Percentiles rank a stretch among this genome's conserved stretches.
Evolutionary conservation across 2,797 vertebrate species (phyloP).

Genomic region (Scolopax rusticola): DNA sequence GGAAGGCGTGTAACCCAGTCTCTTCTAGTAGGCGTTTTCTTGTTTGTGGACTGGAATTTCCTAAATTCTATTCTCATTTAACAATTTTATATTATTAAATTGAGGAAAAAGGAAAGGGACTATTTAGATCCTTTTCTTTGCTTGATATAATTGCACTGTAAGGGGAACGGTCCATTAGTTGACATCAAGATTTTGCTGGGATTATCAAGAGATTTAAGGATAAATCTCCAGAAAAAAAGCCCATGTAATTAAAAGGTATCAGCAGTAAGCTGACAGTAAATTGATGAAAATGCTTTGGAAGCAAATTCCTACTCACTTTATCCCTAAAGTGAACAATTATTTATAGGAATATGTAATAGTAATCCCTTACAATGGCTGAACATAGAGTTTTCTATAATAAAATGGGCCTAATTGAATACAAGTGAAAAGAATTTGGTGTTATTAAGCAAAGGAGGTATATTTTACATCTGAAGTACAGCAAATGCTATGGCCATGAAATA

Average conservation of each 20-base stretch:
- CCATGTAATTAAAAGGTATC: slow-evolving; percentile 72
- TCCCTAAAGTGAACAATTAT: slow-evolving; percentile 71
- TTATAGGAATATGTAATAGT: slow-evolving; percentile 66
- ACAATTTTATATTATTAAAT: background rate
- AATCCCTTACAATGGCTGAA: slow-evolving; percentile 64
- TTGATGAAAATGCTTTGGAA: slow-evolving; percentile 71
- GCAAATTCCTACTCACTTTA: slow-evolving; percentile 73
- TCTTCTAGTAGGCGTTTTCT: background rate
- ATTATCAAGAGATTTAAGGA: slow-evolving; percentile 74
- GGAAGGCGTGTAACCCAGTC: background rate
- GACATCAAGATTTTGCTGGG: slow-evolving; percentile 61
- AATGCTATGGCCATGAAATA: background rate
- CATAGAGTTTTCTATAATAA: slow-evolving; percentile 44
- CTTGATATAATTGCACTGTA: background rate
- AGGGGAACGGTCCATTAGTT: slow-evolving; percentile 35
- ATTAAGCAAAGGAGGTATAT: background rate
- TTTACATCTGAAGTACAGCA: slow-evolving; percentile 2
- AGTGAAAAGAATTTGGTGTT: background rate
- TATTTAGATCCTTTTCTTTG: background rate
- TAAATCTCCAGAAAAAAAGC: slow-evolving; percentile 63
- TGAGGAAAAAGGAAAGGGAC: background rate
- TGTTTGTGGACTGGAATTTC: background rate
- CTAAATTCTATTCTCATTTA: background rate
- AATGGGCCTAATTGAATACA: slow-evolving; percentile 32
- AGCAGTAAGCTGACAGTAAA: slow-evolving; percentile 52